A percentile compares a stretch with the other conserved stretches of the same genome.
These are phyloP conservation scores for Xestia c-nigrum DNA, from an alignment of 2,888 invertebrate species.

Conservation along the genomic window DNA sequence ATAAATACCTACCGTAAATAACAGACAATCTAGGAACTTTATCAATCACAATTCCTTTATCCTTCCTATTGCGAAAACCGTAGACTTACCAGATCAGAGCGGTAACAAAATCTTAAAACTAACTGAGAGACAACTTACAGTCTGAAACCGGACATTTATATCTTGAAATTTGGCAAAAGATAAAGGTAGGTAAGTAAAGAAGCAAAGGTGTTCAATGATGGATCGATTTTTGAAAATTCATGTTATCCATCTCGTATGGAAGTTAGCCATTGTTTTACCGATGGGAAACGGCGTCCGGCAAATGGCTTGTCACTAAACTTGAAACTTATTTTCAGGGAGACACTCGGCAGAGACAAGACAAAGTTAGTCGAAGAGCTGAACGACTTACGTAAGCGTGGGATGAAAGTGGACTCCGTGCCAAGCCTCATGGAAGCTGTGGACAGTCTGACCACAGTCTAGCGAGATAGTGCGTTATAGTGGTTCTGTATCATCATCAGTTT, in stretches of 20 bases:
- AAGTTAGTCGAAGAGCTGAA: constrained; percentile 91
- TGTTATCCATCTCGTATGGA: background rate
- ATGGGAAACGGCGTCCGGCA: background rate
- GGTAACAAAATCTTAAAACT: background rate
- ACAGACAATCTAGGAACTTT: background rate
- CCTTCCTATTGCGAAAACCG: background rate
- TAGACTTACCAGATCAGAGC: background rate
- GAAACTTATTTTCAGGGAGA: constrained; percentile 87
- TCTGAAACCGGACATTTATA: background rate
- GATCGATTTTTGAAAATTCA: background rate
- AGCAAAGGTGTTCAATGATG: background rate
- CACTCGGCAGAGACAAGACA: constrained; percentile 91
- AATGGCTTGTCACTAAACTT: background rate
- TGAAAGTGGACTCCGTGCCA: constrained; percentile 91
- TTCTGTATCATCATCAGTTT: constrained; percentile 14
- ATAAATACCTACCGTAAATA: background rate
- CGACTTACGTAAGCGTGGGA: constrained; percentile 92
- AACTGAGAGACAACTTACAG: background rate
- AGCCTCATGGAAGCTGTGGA: constrained; percentile 92
- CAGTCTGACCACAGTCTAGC: constrained; percentile 80
- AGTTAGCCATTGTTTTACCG: background rate
- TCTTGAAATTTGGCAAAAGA: background rate
- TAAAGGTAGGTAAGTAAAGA: background rate
- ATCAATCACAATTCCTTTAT: background rate
- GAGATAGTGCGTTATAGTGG: constrained; percentile 9